phyloP scores from a whole-genome alignment of 1,140 invertebrate genomes.

The Akabosia matsudoensis region DNA sequence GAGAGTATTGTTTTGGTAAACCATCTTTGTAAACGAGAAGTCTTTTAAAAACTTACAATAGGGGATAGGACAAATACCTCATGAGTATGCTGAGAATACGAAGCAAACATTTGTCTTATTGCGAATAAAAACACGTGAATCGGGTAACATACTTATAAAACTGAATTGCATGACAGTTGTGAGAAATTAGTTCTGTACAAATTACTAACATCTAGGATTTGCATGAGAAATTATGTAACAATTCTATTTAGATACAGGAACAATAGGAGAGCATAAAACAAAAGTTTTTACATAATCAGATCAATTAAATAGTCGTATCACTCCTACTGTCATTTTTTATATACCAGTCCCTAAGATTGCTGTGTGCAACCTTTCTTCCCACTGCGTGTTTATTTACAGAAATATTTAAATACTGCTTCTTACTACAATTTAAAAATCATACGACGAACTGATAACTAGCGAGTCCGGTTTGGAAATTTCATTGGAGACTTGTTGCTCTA shows the following conservation, averaged over 20 bases:
- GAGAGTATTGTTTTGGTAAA: no score
- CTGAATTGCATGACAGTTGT: not conserved
- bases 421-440: constrained; percentile 2
- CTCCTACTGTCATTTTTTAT: not conserved
- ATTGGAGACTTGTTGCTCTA: not conserved
- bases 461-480: not conserved
- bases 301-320: not conserved
- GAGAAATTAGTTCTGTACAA: not conserved
- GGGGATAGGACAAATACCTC: no score
- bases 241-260: no score
- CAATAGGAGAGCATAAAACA: not conserved
- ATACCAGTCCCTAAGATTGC: not conserved
- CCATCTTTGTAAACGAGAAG: no score
- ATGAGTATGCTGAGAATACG: no score
- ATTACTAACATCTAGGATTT: not conserved
- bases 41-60: no score
- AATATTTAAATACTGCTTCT: not conserved
- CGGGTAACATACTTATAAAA: no score
- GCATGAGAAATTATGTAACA: not conserved
- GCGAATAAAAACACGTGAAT: no score
- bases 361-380: no score
- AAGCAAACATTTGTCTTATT: no score
- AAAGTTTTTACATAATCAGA: not conserved
- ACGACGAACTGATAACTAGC: not conserved
- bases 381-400: not conserved